Base-by-base conservation (phyloP, 2,888 invertebrate genomes). In the Drosophila meridionalis region DNA sequence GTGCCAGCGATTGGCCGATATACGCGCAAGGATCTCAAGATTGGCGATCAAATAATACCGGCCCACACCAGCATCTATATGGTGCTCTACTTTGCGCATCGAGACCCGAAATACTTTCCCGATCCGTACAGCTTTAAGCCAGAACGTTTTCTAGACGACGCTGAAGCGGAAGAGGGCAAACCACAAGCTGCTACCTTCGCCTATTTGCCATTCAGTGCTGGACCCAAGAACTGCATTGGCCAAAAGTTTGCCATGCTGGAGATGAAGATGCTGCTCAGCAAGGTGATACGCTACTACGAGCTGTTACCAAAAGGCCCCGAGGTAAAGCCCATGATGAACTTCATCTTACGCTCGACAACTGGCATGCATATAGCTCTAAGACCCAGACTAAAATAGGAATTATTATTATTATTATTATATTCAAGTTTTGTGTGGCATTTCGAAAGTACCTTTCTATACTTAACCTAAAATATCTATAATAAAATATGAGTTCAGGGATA, bases 1-100 rank as follows among this genome's bases (percentile, higher is more conserved):
- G 95, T 96, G 4, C 95, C 95, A 43, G 93, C 95, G n/a, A 93
- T 96, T 42, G 94, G 94, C 4, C 93, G 96, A 65, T 80, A 78
- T 26, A 76, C 95, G n/a, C 92, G 90, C 0, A 94, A 94, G 76
- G 93, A 94, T 60, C 88, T 95, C 1, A 90, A 91, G 64, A 90
- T 77, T 80, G 95, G 95, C 6, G 32, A 73, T 1, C 73, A 76
- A 42, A 80, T 63, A 0, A 85, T 92, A 8, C 91, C 92, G 0
- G 86, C 90, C 4, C 75, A 90, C 4, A 84, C 87, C 4, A 91
- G 90, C 70, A 73, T 91, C 8, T 85, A 83, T 20, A 61, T 92
- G 45, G 63, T 80, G 0, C 45, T 89, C 2, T 83, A 78, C 59
- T 74, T 69, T 36, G 78, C 88, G n/a, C 84, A 88, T 20, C 85